These are phyloP conservation scores for Caenorhabditis japonica DNA, from an alignment of 2,888 invertebrate species.

Conservation along the genomic window DNA sequence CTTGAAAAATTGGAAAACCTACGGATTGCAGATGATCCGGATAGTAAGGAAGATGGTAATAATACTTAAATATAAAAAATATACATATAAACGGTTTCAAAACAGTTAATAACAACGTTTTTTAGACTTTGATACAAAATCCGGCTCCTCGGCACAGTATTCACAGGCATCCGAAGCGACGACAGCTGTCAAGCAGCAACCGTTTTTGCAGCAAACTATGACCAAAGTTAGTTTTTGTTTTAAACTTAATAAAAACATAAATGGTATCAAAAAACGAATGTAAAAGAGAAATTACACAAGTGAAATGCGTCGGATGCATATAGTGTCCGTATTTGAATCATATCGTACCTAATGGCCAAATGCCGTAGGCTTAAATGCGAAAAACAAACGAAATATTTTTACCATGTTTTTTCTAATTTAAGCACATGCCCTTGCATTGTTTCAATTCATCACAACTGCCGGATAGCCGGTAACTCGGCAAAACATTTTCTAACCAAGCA, in stretches of 20 bases:
- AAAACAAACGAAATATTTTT: no score
- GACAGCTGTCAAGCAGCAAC: conserved; percentile 55
- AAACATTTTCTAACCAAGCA: no score
- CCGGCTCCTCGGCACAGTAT: conserved; percentile 44
- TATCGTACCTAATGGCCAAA: no score
- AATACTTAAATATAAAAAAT: no score
- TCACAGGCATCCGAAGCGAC: conserved; percentile 56
- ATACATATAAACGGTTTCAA: neutral
- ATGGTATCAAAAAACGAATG: conserved; percentile 3
- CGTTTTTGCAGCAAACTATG: conserved; percentile 46
- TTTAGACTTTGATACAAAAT: conserved; percentile 45
- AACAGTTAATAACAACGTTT: neutral
- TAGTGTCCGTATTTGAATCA: no score
- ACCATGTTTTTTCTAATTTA: no score
- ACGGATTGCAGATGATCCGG: conserved; percentile 12
- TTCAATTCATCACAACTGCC: no score
- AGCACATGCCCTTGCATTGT: no score
- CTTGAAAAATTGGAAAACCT: conserved; percentile 11
- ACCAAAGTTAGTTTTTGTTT: conserved; percentile 44
- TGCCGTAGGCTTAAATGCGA: no score
- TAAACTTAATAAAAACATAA: neutral
- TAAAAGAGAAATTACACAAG: conserved; percentile 2
- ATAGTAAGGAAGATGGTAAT: conserved; percentile 26
- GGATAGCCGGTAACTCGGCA: no score
- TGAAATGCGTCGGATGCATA: no score